A percentile compares a stretch with the other conserved stretches of the same genome.
Conservation (phyloP, 1,140 invertebrate genomes). For the Trichonephila inaurata region DNA sequence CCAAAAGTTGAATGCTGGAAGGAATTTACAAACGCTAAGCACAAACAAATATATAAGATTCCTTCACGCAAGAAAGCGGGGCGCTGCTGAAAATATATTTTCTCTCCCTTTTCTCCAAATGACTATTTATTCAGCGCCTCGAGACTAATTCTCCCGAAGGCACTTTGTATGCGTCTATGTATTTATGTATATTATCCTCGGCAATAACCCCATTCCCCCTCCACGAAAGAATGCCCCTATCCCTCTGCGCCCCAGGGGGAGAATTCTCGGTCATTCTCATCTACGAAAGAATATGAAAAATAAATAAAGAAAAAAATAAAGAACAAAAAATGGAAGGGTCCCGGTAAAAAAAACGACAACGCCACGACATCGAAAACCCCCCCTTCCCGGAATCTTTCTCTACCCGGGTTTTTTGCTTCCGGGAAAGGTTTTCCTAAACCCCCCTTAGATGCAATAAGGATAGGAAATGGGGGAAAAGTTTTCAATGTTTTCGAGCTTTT, state of each 20-base stretch:
- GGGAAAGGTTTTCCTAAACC: background rate
- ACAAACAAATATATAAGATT: constrained; percentile 41
- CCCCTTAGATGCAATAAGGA: constrained; percentile 47
- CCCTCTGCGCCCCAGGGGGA: constrained; percentile 22
- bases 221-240: constrained; percentile 64
- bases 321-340: constrained; percentile 29
- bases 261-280: constrained; percentile 58
- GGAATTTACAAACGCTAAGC: background rate
- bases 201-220: constrained; percentile 66
- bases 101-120: constrained; percentile 49
- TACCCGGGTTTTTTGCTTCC: background rate
- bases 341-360: constrained; percentile 57
- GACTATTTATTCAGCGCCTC: constrained; percentile 62
- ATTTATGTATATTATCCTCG: constrained; percentile 76
- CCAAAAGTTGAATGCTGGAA: background rate
- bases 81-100: constrained; percentile 33
- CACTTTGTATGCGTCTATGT: constrained; percentile 74
- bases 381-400: background rate
- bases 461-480: constrained; percentile 56
- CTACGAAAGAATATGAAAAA: constrained; percentile 72
- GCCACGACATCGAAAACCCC: constrained; percentile 56
- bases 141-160: constrained; percentile 62
- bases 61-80: constrained; percentile 64
- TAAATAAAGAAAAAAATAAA: constrained; percentile 69
- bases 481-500: constrained; percentile 53